Conservation (phyloP, 2,888 invertebrate genomes). For the Tromatobia lineatoria region DNA sequence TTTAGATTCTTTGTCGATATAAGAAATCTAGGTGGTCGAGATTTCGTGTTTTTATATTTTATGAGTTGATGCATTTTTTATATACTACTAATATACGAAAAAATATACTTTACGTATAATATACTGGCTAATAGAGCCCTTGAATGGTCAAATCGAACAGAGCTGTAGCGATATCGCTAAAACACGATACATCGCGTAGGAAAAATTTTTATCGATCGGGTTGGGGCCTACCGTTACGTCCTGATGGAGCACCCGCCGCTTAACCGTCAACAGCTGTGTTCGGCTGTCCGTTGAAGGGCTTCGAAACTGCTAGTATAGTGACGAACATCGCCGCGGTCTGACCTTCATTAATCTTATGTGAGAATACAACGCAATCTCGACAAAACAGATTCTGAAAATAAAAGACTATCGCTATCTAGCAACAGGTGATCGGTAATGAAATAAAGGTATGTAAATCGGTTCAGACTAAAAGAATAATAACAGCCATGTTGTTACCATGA, state of each 20-base stretch:
- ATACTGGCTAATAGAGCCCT: no score
- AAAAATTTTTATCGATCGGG: conserved; percentile 26
- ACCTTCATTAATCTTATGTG: background rate
- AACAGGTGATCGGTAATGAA: background rate
- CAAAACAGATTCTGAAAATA: background rate
- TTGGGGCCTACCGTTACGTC: background rate
- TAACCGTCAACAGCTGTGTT: background rate
- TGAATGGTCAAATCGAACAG: background rate
- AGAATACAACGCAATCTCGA: background rate
- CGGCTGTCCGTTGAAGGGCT: background rate
- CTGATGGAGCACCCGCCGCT: background rate
- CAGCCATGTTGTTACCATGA: no score
- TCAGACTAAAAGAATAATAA: no score
- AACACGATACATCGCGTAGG: background rate
- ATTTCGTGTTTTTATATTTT: no score
- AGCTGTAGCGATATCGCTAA: background rate
- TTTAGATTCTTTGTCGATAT: no score
- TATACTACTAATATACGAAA: no score
- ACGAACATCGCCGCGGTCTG: background rate
- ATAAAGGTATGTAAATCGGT: no score
- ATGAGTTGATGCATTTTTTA: no score
- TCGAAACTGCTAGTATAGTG: background rate
- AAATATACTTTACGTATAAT: no score
- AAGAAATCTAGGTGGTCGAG: no score
- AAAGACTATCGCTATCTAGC: background rate